Evolutionary conservation across 2,797 vertebrate species (phyloP).

Genomic region (Pipistrellus nathusii): DNA sequence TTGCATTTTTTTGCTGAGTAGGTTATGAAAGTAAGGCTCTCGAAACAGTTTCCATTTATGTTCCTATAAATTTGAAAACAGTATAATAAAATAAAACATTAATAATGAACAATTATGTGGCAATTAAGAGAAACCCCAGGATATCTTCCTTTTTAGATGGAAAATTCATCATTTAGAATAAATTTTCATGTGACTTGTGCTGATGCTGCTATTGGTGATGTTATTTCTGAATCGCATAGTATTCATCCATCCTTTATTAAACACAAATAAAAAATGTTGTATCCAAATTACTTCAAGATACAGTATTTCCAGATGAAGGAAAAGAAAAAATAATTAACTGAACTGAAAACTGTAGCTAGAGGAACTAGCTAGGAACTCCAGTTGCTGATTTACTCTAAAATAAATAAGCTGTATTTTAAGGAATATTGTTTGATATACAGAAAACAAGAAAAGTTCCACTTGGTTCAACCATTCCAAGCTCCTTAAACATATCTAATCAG

Average conservation of each 20-base stretch:
- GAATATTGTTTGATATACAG: neutral
- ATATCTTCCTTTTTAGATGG: constrained; percentile 13
- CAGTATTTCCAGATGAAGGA: neutral
- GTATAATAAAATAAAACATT: neutral
- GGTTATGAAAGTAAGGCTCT: neutral
- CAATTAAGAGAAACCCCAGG: neutral
- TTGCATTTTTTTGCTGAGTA: neutral
- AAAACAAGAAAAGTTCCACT: neutral
- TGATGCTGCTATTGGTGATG: neutral
- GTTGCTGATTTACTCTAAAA: neutral
- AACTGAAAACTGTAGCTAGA: neutral
- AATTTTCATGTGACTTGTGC: constrained; percentile 1
- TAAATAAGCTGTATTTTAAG: neutral
- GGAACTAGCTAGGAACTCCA: neutral
- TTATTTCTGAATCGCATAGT: neutral
- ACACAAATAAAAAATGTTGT: neutral
- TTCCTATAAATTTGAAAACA: neutral
- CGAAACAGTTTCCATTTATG: constrained; percentile 3
- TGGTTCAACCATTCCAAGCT: neutral
- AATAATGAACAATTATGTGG: neutral
- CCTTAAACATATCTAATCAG: neutral
- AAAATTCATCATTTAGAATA: neutral
- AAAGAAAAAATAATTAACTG: neutral
- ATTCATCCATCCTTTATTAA: neutral
- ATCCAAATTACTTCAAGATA: neutral